Base-by-base conservation (phyloP, 2,113 vertebrate genomes). In the Catharus minimus region DNA sequence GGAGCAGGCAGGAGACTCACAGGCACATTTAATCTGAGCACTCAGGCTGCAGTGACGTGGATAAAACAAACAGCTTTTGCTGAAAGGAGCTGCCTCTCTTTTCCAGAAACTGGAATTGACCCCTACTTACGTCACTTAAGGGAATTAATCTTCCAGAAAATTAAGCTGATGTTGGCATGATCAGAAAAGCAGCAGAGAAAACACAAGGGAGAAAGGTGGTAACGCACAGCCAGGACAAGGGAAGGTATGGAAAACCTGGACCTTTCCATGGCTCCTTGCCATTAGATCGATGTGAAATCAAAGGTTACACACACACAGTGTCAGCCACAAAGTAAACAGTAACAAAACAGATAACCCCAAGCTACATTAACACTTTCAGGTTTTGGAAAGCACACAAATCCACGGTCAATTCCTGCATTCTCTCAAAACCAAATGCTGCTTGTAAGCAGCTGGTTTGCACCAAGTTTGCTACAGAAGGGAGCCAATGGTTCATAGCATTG, bases 131-230 rank as follows among this genome's bases (percentile, higher is more conserved):
- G 20, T 81, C 78, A 78, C 66, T 86, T 77, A 5, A 57, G 74
- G 71, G 61, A 95, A 84, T 78, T 89, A 44, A 89, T 87, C 49
- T 87, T 87, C 46, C 66, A 82, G 81, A 93, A 93, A 90, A 92
- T 32, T 80, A 47, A 69, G 65, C 50, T 39, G 46, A 66, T n/a
- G 75, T 87, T 69, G 50, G 55, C 57, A 47, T 2, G 46, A 79
- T 69, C 46, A 47, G 67, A 79, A 93, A 92, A 64, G 46, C 56
- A 81, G 52, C 60, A 72, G 27, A 86, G 73, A 56, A 90, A 64
- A 73, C 38, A 43, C 2, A 0, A 41, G 12, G n/a, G 38, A 88
- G 19, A 36, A 73, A 52, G 39, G 44, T 41, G 64, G 16, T 39
- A 90, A 46, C 0, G 0, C 22, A 64, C 10, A 75, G 41, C 22